Evolutionary conservation across 1,140 invertebrate species (phyloP).

Genomic region (Drosophila punjabiensis): DNA sequence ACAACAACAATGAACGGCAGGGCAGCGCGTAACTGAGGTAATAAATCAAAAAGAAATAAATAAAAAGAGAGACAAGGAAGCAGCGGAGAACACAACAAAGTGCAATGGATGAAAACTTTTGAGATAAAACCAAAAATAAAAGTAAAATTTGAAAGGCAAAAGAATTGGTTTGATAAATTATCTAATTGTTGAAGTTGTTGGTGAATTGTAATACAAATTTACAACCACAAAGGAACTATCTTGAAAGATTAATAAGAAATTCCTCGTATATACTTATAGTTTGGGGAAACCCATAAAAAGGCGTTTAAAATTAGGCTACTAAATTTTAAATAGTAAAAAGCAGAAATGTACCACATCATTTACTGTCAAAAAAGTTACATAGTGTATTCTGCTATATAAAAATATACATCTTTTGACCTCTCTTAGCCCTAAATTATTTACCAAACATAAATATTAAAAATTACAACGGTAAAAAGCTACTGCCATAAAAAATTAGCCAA

Average conservation of each 20-base stretch:
- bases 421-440: not conserved
- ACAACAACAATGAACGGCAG: constrained; percentile 55
- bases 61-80: constrained; percentile 11
- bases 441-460: not conserved
- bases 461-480: not conserved
- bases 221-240: not conserved
- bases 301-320: too few species aligned
- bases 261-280: too few species aligned
- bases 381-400: not conserved
- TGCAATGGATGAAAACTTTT: constrained; percentile 25
- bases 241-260: too few species aligned
- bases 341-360: too few species aligned
- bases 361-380: not conserved
- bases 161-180: constrained; percentile 16
- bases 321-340: too few species aligned
- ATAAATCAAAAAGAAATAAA: constrained; percentile 33
- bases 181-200: constrained; percentile 3
- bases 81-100: constrained; percentile 23
- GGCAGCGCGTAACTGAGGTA: constrained; percentile 29
- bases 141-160: constrained; percentile 5
- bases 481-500: constrained; percentile 22
- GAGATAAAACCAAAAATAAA: constrained; percentile 13
- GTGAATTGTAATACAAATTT: not conserved
- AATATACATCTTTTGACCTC: not conserved
- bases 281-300: too few species aligned